phyloP scores from a whole-genome alignment of 2,888 invertebrate genomes.

The Autographa pulchrina region DNA sequence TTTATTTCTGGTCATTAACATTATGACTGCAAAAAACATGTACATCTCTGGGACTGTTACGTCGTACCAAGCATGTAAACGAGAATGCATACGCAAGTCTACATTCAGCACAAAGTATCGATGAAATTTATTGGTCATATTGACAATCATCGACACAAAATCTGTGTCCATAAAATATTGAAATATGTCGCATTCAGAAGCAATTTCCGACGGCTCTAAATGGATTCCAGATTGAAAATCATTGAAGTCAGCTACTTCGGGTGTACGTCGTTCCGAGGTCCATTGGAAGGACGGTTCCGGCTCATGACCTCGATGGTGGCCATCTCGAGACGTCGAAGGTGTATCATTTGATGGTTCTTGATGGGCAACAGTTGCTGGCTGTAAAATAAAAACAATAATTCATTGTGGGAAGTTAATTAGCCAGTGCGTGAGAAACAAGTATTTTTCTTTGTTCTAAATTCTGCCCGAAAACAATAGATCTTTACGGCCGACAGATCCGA shows the following conservation, averaged over 20 bases:
- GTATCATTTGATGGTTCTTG: conserved; percentile 18
- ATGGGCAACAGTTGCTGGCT: conserved; percentile 25
- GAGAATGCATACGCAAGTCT: conserved; percentile 32
- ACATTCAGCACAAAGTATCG: conserved; percentile 11
- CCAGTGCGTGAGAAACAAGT: conserved; percentile 21
- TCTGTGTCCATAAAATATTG: conserved; percentile 24
- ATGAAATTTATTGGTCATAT: conserved; percentile 24
- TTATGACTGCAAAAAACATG: conserved; percentile 46
- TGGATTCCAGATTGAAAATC: conserved; percentile 29
- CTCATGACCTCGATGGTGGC: conserved; percentile 20
- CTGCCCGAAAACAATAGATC: conserved; percentile 27
- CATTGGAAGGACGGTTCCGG: conserved; percentile 27
- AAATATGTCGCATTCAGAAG: conserved; percentile 23
- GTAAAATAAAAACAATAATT: conserved; percentile 29
- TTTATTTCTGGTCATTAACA: conserved; percentile 34
- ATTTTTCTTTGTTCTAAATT: conserved; percentile 24
- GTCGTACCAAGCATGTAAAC: conserved; percentile 39
- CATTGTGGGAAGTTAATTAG: conserved; percentile 18
- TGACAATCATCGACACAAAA: conserved; percentile 23
- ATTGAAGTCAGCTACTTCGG: conserved; percentile 28
- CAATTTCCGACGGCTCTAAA: conserved; percentile 24
- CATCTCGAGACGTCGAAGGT: conserved; percentile 19
- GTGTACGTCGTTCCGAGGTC: conserved; percentile 27
- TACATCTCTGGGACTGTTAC: conserved; percentile 40
- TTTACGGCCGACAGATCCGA: conserved; percentile 23